Base-by-base conservation (phyloP, 2,888 invertebrate genomes). In the Callyntrura guangdongensis region DNA sequence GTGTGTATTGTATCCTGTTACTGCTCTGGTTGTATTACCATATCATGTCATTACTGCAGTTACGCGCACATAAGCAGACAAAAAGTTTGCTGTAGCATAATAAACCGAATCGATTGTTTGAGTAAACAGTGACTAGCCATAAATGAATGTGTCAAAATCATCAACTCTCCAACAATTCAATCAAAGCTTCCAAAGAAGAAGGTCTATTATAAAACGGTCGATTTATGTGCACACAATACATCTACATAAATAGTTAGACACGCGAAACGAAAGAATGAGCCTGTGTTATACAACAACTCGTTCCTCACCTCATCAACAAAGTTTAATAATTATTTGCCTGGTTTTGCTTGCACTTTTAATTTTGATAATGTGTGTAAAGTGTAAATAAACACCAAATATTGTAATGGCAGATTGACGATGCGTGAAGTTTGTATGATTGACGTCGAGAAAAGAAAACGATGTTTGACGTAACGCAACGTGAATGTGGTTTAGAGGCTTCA, bases 81-180 rank as follows among this genome's bases (percentile, higher is more conserved):
- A 11, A 56, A 59, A 36, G n/a, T 36, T 8, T 20, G 11, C 25
- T 49, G 22, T 6, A 36, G 36, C 36, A 36, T 36, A 36, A 36
- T 25, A 64, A 64, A 8, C 61, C 20, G 20, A 20, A 67, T 22
- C 20, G 25, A 64, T 83, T 83, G 49, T 56, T 56, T 79, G 79
- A 49, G 79, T 56, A 79, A 79, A 79, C 17, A 27, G 12, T 69
- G 45, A 69, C 45, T 69, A n/a, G n/a, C n/a, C 27, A 45, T 79
- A 79, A 79, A 56, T 79, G 79, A 59, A 53, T 79, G 17, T 79
- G 79, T 79, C 79, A 79, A 79, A 53, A 22, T 56, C 79, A 25
- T 79, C 27, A 59, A 36, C 79, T 79, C 79, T 79, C 25, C 14
- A 27, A 11, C 56, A 56, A 59, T 59, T 27, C 22, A 27, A 69